Evolutionary conservation across 2,797 vertebrate genomes (phyloP).

Genomic region (Cryptoprocta ferox): DNA sequence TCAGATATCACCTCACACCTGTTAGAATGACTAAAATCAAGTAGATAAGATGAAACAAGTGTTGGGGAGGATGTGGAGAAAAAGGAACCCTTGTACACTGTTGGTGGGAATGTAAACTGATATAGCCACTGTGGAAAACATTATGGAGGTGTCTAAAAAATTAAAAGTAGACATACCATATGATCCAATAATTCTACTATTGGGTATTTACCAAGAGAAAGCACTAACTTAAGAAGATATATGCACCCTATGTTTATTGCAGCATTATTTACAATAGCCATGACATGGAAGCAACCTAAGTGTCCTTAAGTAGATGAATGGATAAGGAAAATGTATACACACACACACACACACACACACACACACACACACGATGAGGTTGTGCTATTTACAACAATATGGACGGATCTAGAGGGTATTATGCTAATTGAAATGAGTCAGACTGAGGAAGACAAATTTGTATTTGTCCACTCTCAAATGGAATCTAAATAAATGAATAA

Average conservation of each 20-base stretch:
- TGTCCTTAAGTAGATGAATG: background rate
- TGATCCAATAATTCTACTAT: background rate
- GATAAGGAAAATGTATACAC: background rate
- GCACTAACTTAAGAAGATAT: background rate
- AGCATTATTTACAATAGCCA: background rate
- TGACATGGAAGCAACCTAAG: background rate
- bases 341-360: too few relatives aligned
- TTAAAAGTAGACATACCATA: background rate
- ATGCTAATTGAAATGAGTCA: background rate
- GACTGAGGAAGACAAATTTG: background rate
- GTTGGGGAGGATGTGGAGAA: background rate
- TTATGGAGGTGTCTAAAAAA: background rate
- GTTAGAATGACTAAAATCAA: background rate
- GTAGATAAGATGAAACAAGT: background rate
- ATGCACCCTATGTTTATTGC: background rate
- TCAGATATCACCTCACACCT: background rate
- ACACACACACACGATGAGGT: background rate
- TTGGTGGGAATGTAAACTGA: background rate
- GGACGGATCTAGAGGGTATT: background rate
- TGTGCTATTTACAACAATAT: background rate
- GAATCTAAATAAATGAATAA: background rate
- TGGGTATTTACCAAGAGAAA: background rate
- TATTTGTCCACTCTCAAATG: background rate
- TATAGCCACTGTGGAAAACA: background rate
- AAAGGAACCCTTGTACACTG: background rate